A percentile compares a stretch with the other conserved stretches of the same genome.
Evolutionary conservation across 2,888 invertebrate species (phyloP).

Genomic region (Oxycera nigricornis): DNA sequence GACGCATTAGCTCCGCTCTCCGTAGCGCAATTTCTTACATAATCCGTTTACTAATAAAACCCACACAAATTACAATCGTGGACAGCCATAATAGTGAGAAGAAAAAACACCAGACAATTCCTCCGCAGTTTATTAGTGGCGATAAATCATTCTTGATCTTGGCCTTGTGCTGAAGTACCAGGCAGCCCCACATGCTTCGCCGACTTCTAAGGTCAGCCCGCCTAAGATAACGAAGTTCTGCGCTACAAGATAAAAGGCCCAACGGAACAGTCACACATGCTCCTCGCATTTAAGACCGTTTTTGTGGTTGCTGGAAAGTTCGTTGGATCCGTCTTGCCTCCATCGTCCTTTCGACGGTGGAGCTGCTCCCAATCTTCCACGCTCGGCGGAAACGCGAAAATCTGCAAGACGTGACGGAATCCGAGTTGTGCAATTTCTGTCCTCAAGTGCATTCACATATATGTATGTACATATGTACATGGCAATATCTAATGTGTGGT

Average conservation of each 20-base stretch:
- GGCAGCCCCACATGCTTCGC: not conserved
- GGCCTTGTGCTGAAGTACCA: not conserved
- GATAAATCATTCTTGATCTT: slow-evolving; percentile 16
- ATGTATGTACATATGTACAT: not conserved
- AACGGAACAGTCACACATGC: not conserved
- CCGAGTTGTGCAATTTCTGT: not conserved
- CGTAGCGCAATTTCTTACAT: too few relatives aligned
- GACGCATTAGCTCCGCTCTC: too few relatives aligned
- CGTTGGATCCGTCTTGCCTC: too few relatives aligned
- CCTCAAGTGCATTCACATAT: not conserved
- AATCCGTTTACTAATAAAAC: too few relatives aligned
- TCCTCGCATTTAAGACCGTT: not conserved
- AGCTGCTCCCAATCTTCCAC: too few relatives aligned
- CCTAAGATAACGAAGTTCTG: not conserved
- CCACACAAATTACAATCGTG: too few relatives aligned
- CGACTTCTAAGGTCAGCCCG: not conserved
- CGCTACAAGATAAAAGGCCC: not conserved
- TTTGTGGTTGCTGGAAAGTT: too few relatives aligned
- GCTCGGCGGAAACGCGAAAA: not conserved
- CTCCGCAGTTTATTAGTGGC: not conserved
- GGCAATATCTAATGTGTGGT: not conserved
- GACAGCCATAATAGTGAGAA: not conserved
- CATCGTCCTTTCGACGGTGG: not conserved
- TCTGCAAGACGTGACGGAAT: not conserved
- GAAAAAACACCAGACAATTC: not conserved